phyloP scores from a whole-genome alignment of 2,888 invertebrate genomes.

The Orthonychiurus folsomi region DNA sequence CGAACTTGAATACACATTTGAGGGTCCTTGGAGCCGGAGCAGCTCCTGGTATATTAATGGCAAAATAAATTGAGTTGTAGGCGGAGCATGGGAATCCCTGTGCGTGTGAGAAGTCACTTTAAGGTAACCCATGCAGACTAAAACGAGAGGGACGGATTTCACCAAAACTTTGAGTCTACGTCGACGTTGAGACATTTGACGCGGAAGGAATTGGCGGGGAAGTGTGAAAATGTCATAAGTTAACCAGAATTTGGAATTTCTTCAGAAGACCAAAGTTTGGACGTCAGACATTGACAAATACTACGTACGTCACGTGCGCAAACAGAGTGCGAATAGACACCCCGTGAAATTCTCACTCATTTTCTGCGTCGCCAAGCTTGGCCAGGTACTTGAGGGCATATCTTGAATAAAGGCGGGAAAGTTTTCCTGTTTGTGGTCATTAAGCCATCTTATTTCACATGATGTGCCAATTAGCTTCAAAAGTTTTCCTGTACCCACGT shows the following conservation, averaged over 20 bases:
- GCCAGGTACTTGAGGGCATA: not conserved
- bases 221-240: constrained; percentile 1
- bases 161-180: not conserved
- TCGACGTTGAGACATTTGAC: not conserved
- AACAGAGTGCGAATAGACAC: too few species aligned
- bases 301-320: too few species aligned
- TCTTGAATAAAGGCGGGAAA: not conserved
- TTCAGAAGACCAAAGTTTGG: too few species aligned
- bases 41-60: not conserved
- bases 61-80: not conserved
- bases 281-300: too few species aligned
- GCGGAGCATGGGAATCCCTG: not conserved
- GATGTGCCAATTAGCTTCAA: not conserved
- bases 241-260: not conserved
- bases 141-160: not conserved
- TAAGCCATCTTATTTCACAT: not conserved
- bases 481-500: not conserved
- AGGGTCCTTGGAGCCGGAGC: too few species aligned
- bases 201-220: not conserved
- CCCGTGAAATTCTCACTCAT: too few species aligned
- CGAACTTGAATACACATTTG: too few species aligned
- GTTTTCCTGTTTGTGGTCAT: not conserved
- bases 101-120: not conserved
- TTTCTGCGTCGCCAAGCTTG: too few species aligned
- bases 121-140: not conserved